Base-by-base conservation (phyloP, 2,113 vertebrate genomes). In the Solea solea region DNA sequence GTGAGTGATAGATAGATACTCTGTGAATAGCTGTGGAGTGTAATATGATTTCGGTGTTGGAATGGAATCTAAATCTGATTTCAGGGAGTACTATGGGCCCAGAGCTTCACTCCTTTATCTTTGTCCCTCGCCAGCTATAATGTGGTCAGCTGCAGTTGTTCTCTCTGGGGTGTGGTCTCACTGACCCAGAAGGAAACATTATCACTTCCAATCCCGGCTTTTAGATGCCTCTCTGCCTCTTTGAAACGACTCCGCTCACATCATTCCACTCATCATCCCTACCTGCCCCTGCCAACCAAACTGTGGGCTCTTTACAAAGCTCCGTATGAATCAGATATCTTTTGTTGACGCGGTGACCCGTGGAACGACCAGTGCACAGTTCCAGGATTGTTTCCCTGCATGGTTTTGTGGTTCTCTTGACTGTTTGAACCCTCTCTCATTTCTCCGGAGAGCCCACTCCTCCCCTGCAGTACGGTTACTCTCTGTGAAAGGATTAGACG, bases 31-130 rank as follows among this genome's bases (percentile, higher is more conserved):
- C 87, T 79, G 69, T 81, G 81, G 61, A 81, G 80, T 54, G 13
- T 91, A 89, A 90, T 86, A 81, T 72, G 78, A 90, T 91, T 87
- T 88, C 86, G 81, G 76, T 68, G 72, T 82, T 76, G 69, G 82
- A 90, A 83, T 85, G 85, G 85, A 79, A 86, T 88, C 81, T 79
- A 85, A 90, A 92, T 90, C 81, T 69, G 76, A 90, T 92, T 92
- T 76, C 55, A 71, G 72, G 28, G 76, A 39, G 81, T 68, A 73
- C 71, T 76, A 86, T 70, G 72, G 64, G 81, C 89, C 86, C 80
- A 78, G 82, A 85, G 89, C 86, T 84, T 80, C 86, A 62, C 77
- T 84, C 82, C 80, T 85, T 83, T 70, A 87, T 86, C 79, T 69
- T 79, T 21, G 52, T 84, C 81, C 85, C 79, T 85, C 49, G 4